Evolutionary conservation across 2,797 vertebrate genomes (phyloP), one percentile per base, ranked within the genome.

Genomic region (Notoglanidium macrostoma): DNA sequence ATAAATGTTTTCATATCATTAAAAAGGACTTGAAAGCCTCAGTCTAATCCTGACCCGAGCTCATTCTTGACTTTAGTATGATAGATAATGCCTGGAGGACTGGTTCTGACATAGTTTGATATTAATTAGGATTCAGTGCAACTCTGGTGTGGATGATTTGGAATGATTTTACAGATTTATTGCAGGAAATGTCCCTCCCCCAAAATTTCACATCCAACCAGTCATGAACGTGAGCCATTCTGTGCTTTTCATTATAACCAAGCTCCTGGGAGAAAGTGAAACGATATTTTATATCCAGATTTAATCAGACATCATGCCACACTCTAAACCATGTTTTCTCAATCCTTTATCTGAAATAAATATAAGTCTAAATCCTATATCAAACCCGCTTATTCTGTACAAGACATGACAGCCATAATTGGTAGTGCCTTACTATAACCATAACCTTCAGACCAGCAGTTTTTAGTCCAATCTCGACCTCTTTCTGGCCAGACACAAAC

Each of bases 1-100:
- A 83, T 88, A 86, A 86, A 86, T 68, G 73, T 84, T 86, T 88
- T 88, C 51, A 86, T 86, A 59, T 88, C 80, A 61, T 70, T 59
- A 78, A 26, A 83, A 83, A 73, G 77, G 77, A 46, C 77, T 81
- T 85, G 68, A 88, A 84, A 85, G 54, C 59, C 72, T 73, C 35
- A 29, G 44, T 85, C n/a, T 85, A 87, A 88, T 87, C 86, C 76
- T 67, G 44, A 61, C 82, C 57, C 74, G 65, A 88, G 88, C 54
- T 73, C 54, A 72, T 79, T 85, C 55, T 72, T 86, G 76, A 49
- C 49, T 77, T 89, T 77, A 70, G 78, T 67, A 83, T 89, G 86
- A 87, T 57, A 78, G 44, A 87, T 86, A 19, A 32, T 76, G 83
- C 68, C 63, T 76, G 87, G 40, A 84, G 88, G 44, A 88, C 79